Conservation (phyloP, 2,888 invertebrate species). For the Drosophila emarginata region DNA sequence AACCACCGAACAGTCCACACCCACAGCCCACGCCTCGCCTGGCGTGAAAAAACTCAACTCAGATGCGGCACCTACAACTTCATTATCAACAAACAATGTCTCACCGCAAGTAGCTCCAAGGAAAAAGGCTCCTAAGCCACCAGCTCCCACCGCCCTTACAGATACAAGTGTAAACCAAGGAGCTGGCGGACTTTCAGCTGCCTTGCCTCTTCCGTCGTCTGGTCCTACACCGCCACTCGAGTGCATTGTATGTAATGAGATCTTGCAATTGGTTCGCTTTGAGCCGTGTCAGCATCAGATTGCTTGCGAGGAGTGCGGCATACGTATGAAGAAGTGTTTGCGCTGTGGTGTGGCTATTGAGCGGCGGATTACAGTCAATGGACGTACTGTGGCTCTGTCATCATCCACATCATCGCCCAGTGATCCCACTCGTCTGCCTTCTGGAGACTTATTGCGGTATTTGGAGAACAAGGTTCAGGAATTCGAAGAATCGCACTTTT, state of each 20-base stretch:
- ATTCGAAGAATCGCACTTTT: slow-evolving; percentile 92
- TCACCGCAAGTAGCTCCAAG: slow-evolving; percentile 72
- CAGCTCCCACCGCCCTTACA: slow-evolving; percentile 31
- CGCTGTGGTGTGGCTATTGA: slow-evolving; percentile 86
- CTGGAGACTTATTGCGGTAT: slow-evolving; percentile 86
- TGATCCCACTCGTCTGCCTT: slow-evolving; percentile 84
- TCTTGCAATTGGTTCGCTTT: slow-evolving; percentile 86
- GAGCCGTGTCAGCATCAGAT: slow-evolving; percentile 90
- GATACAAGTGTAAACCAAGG: slow-evolving; percentile 17
- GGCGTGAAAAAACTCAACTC: slow-evolving; percentile 75
- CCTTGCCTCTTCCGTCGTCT: slow-evolving; percentile 27
- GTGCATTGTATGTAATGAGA: slow-evolving; percentile 89
- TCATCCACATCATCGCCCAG: slow-evolving; percentile 79
- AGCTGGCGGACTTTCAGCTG: slow-evolving; percentile 22
- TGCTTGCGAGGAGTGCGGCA: slow-evolving; percentile 89
- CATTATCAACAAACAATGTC: slow-evolving; percentile 27
- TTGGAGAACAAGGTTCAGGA: slow-evolving; percentile 91
- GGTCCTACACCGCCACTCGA: slow-evolving; percentile 81
- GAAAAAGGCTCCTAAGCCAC: slow-evolving; percentile 75
- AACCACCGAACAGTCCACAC: background rate
- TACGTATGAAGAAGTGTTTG: slow-evolving; percentile 90
- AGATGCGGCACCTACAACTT: slow-evolving; percentile 43
- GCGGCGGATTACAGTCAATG: slow-evolving; percentile 84
- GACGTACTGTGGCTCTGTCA: slow-evolving; percentile 79
- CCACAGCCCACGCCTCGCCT: slow-evolving; percentile 50